Base-by-base conservation (phyloP, 2,888 invertebrate genomes). In the Cabera pusaria region DNA sequence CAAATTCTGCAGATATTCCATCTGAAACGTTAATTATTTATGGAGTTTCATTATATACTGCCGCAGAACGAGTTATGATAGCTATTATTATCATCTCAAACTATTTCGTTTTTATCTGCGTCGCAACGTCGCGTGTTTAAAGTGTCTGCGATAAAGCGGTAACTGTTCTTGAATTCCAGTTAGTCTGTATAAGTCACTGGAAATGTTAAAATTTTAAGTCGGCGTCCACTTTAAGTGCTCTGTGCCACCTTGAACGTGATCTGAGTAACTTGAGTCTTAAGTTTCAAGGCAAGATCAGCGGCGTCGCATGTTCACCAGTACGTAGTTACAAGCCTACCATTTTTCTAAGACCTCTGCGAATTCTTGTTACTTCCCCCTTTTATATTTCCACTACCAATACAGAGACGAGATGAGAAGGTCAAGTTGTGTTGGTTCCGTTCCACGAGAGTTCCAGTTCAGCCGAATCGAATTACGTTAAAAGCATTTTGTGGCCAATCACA, bases 241-340 rank as follows among this genome's bases (percentile, higher is more conserved):
- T 53, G 67, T 63, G 63, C 72, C 73, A 76, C 87, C 87, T 88
- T 86, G 87, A 88, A 87, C 82, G 83, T 84, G 87, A 86, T 85
- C 82, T 64, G 74, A 78, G 87, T 83, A 86, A 88, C 74, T 66
- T 65, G 84, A 88, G 80, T 66, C 78, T 77, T 70, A 61, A 70
- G 71, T 72, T 73, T 83, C 86, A 86, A 87, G 86, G 87, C 82
- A 50, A 82, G 65, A 68, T 41, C 70, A 64, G 56, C 75, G 62
- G 66, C 75, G 72, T 70, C 68, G 72, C 72, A 73, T 74, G 71
- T 70, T 64, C 66, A 61, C 56, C 59, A 64, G 62, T 63, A 64
- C 52, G 58, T 49, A 31, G 50, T 58, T 14, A 14, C 4, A 14
- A 2, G 57, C 56, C 52, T 56, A 64, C 83, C 82, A 81, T 50